Evolutionary conservation across 2,888 invertebrate species (phyloP).

Genomic region (Ganaspis brasiliensis): DNA sequence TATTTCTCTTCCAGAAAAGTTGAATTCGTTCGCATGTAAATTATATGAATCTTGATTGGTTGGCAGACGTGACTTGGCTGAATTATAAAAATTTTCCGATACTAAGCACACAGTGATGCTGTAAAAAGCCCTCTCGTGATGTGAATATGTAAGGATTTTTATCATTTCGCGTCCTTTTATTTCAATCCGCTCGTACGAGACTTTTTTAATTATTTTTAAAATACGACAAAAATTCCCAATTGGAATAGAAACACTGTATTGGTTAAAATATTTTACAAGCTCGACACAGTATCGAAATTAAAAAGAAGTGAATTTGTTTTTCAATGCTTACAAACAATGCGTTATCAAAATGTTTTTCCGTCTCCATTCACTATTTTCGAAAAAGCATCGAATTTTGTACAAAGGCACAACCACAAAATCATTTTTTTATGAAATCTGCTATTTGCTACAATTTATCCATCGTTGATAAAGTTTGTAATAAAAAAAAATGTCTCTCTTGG

Average conservation of each 20-base stretch:
- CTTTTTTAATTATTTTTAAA: no score
- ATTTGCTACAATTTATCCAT: background rate
- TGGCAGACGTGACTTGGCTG: conserved; percentile 4
- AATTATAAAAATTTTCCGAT: conserved; percentile 29
- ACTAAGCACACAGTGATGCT: conserved; percentile 18
- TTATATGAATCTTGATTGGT: conserved; percentile 28
- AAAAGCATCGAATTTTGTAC: background rate
- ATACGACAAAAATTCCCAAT: no score
- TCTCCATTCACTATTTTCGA: no score
- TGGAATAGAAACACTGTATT: no score
- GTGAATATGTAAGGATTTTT: conserved; percentile 18
- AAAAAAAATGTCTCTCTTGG: conserved; percentile 1
- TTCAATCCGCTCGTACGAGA: background rate
- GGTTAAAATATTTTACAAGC: no score
- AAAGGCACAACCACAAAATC: background rate
- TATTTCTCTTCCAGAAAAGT: background rate
- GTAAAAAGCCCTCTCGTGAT: conserved; percentile 9
- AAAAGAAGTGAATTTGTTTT: no score
- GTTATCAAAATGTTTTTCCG: no score
- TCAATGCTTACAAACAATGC: no score
- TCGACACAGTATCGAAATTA: no score
- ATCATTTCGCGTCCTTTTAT: background rate
- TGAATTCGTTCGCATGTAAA: conserved; percentile 7
- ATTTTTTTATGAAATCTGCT: conserved; percentile 11
- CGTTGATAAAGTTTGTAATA: conserved; percentile 15